Evolutionary conservation across 2,797 vertebrate species (phyloP), one percentile per base, ranked within the genome.

Genomic region (Neoniphon sammara): DNA sequence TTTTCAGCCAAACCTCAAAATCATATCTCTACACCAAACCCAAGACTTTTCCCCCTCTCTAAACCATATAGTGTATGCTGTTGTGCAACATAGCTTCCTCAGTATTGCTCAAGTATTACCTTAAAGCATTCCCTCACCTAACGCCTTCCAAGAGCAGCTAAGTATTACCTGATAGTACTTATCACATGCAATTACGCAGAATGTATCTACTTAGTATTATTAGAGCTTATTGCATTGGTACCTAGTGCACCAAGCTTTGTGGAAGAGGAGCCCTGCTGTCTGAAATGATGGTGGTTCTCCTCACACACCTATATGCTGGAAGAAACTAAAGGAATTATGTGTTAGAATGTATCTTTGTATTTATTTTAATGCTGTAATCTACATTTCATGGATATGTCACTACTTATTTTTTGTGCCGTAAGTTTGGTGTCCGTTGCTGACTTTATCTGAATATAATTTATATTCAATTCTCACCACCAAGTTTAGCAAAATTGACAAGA

Each of bases 301-400:
- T 73, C 71, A 39, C 80, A 89, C 78, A 49, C 76, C 56, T 85
- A 73, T 87, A 93, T 93, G 92, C 92, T 94, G 92, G 91, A 92
- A 78, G 75, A 78, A 21, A 75, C 64, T 71, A 77, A 60, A 53
- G 80, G 34, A 73, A 21, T 39, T 81, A 78, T 73, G 34, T 60
- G 31, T 61, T 66, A 72, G 25, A 70, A 25, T 6, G 58, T 70
- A 49, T 7, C 11, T 70, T 56, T 68, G 47, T 89, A 86, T 91
- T 89, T 90, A 90, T 88, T 85, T 73, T 39, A 78, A 63, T 44
- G 61, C 52, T 84, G 71, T 66, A 80, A 44, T 65, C 53, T 55
- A 30, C 60, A 42, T 74, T 49, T 52, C 20, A 49, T 52, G 18
- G 50, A 75, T 27, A 18, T 56, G 30, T 58, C 12, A 15, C 31